Evolutionary conservation across 2,797 vertebrate species (phyloP).

Genomic region (Sebastes taczanowskii): DNA sequence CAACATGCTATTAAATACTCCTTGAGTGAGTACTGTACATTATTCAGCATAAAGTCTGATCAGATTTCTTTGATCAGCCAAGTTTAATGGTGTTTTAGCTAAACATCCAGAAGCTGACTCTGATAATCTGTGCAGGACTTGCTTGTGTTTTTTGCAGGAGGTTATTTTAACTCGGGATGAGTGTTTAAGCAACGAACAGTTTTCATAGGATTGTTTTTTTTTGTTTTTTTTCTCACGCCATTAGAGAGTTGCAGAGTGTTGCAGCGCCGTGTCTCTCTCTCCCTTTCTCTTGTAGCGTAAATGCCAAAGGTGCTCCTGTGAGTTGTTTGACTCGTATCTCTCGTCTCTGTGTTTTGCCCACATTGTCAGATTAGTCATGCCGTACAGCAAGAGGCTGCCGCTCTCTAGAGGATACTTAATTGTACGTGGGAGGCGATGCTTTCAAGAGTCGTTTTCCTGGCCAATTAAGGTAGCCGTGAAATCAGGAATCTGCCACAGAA

Average conservation of each 20-base stretch:
- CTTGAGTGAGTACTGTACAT: neutral
- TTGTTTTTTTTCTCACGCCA: slow-evolving; percentile 11
- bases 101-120: neutral
- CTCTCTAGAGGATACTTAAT: slow-evolving; percentile 76
- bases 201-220: neutral
- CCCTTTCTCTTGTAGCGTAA: slow-evolving; percentile 44
- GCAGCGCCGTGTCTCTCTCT: slow-evolving; percentile 26
- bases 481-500: slow-evolving; percentile 62
- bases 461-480: slow-evolving; percentile 69
- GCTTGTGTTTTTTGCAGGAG: neutral
- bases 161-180: slow-evolving; percentile 4
- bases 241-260: slow-evolving; percentile 34
- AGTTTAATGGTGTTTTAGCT: neutral
- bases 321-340: slow-evolving; percentile 66
- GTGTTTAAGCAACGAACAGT: slow-evolving; percentile 23
- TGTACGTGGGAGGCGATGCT: slow-evolving; percentile 75
- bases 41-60: neutral
- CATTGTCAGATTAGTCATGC: slow-evolving; percentile 80
- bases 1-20: neutral
- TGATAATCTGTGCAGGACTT: neutral
- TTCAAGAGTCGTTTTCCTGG: slow-evolving; percentile 68
- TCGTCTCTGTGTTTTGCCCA: slow-evolving; percentile 75
- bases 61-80: neutral
- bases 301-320: slow-evolving; percentile 68
- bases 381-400: slow-evolving; percentile 62